These are phyloP conservation scores for Scolanthus callimorphus DNA, from an alignment of 92 coral and sea anemone species.

Conservation along the genomic window DNA sequence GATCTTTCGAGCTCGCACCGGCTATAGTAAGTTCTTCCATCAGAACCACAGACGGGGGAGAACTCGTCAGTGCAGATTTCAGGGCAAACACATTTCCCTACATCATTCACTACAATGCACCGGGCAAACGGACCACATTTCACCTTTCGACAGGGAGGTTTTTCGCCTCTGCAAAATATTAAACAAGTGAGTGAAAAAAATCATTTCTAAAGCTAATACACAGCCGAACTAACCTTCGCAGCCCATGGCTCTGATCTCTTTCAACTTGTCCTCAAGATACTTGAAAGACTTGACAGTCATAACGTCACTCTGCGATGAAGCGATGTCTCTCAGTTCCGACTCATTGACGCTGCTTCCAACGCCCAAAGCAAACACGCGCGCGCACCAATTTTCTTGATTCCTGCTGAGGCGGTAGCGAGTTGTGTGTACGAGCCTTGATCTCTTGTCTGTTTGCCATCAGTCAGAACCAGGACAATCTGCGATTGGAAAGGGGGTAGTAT, in stretches of 20 bases:
- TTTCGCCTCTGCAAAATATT: not conserved
- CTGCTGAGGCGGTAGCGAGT: conserved; percentile 42
- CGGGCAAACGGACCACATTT: conserved; percentile 14
- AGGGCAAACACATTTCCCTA: conserved; percentile 64
- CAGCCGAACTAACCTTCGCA: conserved; percentile 44
- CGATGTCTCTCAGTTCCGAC: conserved; percentile 42
- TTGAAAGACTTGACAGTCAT: conserved; percentile 31
- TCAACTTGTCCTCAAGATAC: conserved; percentile 20
- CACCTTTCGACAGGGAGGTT: not conserved
- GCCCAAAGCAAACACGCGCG: conserved; percentile 47
- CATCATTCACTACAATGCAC: conserved; percentile 63
- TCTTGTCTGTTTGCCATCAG: conserved; percentile 50
- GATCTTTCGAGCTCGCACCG: conserved; percentile 59
- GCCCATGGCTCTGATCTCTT: conserved; percentile 15
- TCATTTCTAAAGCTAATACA: not conserved
- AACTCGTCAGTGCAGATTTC: conserved; percentile 42
- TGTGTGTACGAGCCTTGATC: conserved; percentile 19
- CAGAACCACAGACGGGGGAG: conserved; percentile 82
- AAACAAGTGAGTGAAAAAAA: not conserved
- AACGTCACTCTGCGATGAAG: conserved; percentile 32
- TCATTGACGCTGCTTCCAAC: conserved; percentile 28
- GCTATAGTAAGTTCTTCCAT: conserved; percentile 66
- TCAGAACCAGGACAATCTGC: conserved; percentile 50
- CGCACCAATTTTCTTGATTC: conserved; percentile 36
- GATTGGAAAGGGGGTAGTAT: too few species aligned